Evolutionary conservation across 2,888 invertebrate species (phyloP).

Genomic region (Caenorhabditis wallacei): DNA sequence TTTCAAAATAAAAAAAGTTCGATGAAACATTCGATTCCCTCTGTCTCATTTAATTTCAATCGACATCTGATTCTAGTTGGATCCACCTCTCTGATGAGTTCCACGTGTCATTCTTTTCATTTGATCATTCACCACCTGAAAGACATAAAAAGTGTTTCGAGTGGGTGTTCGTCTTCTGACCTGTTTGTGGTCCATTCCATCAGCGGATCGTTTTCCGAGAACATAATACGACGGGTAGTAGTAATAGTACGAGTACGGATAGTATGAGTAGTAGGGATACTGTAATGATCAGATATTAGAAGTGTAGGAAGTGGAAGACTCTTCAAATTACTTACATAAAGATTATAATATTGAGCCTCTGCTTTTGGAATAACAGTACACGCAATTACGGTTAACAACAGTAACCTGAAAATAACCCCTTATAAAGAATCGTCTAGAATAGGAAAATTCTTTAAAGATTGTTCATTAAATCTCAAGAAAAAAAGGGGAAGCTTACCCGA

Average conservation of each 20-base stretch:
- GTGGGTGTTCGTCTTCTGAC: slow-evolving; percentile 42
- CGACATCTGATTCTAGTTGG: slow-evolving; percentile 7
- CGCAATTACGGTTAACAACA: slow-evolving; percentile 62
- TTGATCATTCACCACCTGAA: slow-evolving; percentile 51
- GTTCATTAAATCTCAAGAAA: slow-evolving; percentile 10
- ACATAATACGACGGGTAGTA: slow-evolving; percentile 62
- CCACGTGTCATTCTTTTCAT: slow-evolving; percentile 57
- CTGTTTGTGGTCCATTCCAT: slow-evolving; percentile 45
- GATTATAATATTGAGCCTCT: slow-evolving; percentile 68
- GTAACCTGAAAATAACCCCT: slow-evolving; percentile 21
- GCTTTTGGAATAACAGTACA: slow-evolving; percentile 62
- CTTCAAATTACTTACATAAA: slow-evolving; percentile 60
- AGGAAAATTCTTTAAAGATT: no score
- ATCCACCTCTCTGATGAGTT: slow-evolving; percentile 44
- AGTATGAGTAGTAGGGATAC: slow-evolving; percentile 62
- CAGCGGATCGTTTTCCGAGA: slow-evolving; percentile 63
- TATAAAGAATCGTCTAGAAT: no score
- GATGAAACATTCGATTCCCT: neutral
- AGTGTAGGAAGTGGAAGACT: neutral
- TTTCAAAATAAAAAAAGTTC: slow-evolving; percentile 2
- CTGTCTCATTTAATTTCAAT: neutral
- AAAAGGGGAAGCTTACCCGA: slow-evolving; percentile 49
- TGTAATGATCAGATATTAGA: slow-evolving; percentile 20
- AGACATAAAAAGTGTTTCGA: neutral
- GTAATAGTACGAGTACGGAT: slow-evolving; percentile 63